Evolutionary conservation across 2,113 vertebrate species (phyloP).

Genomic region (Heliornis fulica): DNA sequence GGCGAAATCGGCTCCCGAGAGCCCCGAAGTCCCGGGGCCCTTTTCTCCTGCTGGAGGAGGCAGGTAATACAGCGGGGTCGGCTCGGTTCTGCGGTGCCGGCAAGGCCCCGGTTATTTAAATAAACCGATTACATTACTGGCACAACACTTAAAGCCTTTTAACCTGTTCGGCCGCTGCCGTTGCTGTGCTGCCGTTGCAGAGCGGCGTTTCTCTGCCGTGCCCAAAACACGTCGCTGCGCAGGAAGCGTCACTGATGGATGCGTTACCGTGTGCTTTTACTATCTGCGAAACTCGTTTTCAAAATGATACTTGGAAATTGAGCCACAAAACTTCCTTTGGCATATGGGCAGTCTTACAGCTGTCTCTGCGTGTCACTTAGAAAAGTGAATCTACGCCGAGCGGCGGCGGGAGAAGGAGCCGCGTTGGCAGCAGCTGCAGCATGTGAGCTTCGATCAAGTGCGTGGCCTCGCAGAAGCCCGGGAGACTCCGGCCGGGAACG

Average conservation of each 20-base stretch:
- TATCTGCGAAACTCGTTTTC: neutral
- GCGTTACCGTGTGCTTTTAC: neutral
- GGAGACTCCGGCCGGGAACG: neutral
- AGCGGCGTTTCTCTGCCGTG: neutral
- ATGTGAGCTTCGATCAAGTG: neutral
- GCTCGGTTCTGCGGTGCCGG: neutral
- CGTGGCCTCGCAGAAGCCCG: neutral
- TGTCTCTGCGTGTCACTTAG: neutral
- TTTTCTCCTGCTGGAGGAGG: neutral
- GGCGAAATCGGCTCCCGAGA: neutral
- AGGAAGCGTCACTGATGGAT: neutral
- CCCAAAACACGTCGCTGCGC: neutral
- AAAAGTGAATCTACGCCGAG: neutral
- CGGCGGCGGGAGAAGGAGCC: neutral
- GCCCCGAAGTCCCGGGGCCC: neutral
- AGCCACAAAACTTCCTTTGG: conserved; percentile 20
- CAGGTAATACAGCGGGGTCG: neutral
- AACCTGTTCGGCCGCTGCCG: neutral
- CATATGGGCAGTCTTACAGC: neutral
- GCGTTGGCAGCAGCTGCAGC: neutral
- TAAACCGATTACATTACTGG: neutral
- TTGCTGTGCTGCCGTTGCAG: neutral
- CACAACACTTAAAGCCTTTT: neutral
- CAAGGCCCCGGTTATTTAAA: neutral
- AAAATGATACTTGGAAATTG: neutral